These are phyloP conservation scores for Seira sanloemensis DNA, from an alignment of 2,888 invertebrate genomes.

Conservation along the genomic window DNA sequence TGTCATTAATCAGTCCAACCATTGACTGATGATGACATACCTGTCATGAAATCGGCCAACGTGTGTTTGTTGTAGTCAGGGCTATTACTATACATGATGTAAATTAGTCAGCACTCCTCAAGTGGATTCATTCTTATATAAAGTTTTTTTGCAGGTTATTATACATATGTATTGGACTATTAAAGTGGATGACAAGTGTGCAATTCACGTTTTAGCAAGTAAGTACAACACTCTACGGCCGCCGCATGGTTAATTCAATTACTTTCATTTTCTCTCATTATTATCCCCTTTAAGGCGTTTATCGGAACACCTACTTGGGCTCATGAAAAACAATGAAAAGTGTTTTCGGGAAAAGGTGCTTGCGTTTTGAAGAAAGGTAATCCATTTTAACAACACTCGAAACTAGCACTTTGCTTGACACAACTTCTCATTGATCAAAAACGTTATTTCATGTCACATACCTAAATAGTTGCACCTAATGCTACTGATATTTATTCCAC, in stretches of 20 bases:
- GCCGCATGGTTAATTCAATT: background rate
- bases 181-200: background rate
- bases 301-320: background rate
- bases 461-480: too few relatives aligned
- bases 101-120: background rate
- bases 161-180: too few relatives aligned
- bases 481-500: constrained; percentile 6
- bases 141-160: background rate
- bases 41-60: constrained; percentile 28
- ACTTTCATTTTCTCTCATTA: background rate
- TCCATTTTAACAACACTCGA: background rate
- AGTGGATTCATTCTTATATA: background rate
- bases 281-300: background rate
- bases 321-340: background rate
- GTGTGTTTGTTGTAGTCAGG: background rate
- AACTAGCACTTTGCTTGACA: background rate
- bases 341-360: background rate
- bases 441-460: constrained; percentile 40
- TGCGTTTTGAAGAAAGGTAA: background rate
- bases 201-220: background rate
- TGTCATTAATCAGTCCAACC: constrained; percentile 62
- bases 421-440: background rate
- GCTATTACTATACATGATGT: background rate
- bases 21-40: constrained; percentile 65
- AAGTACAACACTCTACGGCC: background rate